A percentile compares a stretch with the other conserved stretches of the same genome.
These are phyloP conservation scores for Machimus atricapillus DNA, from an alignment of 2,888 invertebrate genomes.

Conservation along the genomic window DNA sequence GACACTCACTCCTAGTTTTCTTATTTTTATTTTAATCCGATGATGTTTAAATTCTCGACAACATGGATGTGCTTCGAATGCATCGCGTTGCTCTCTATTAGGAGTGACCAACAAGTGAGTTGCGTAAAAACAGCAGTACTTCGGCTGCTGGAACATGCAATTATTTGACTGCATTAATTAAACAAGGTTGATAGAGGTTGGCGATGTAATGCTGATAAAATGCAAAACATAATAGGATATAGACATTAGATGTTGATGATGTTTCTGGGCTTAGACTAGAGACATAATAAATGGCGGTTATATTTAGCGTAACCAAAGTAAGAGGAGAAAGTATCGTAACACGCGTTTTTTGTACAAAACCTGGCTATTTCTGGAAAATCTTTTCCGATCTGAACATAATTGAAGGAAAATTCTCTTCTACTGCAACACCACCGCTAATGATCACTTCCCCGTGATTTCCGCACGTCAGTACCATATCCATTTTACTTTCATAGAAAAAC, in stretches of 20 bases:
- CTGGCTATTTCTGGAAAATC: background rate
- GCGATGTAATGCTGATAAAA: background rate
- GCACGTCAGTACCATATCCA: background rate
- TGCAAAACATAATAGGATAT: background rate
- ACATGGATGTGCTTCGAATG: background rate
- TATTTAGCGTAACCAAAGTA: background rate
- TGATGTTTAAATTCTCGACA: background rate
- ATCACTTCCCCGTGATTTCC: background rate
- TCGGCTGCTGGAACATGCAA: background rate
- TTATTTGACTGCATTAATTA: background rate
- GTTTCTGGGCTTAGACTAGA: background rate
- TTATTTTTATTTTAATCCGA: background rate
- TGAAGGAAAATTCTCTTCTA: background rate
- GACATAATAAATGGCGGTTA: background rate
- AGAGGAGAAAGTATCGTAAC: background rate
- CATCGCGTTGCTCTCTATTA: background rate
- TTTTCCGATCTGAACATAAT: background rate
- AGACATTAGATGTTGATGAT: background rate
- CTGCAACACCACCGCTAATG: background rate
- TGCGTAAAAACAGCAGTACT: background rate
- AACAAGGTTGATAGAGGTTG: background rate
- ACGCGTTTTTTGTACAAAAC: background rate
- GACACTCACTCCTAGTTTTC: background rate
- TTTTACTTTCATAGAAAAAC: background rate
- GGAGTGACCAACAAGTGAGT: background rate